These are phyloP conservation scores for Apotomis turbidana DNA, from an alignment of 2,888 invertebrate genomes.

Conservation along the genomic window DNA sequence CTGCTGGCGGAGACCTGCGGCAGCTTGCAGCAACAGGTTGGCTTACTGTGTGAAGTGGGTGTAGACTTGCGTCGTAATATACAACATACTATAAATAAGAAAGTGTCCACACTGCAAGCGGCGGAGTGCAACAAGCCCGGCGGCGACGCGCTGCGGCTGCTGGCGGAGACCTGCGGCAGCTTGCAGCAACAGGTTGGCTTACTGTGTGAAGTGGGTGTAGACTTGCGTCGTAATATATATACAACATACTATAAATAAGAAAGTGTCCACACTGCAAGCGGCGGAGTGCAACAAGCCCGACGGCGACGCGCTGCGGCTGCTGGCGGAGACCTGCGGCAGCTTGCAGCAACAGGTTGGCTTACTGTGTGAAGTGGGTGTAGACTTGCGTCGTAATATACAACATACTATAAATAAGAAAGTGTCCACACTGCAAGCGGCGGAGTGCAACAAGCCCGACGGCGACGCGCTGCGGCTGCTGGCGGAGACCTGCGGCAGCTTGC, in stretches of 20 bases:
- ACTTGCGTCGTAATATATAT: no score
- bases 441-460: no score
- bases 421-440: no score
- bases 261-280: no score
- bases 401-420: no score
- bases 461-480: neutral
- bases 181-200: neutral
- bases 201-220: no score
- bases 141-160: neutral
- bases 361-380: neutral
- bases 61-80: neutral
- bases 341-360: neutral
- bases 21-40: slow-evolving; percentile 79
- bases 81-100: no score
- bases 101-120: no score
- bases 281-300: no score
- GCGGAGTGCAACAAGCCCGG: no score
- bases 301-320: no score
- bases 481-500: neutral
- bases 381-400: neutral
- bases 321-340: neutral
- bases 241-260: no score
- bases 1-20: slow-evolving; percentile 89
- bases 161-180: neutral
- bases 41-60: neutral